Conservation (phyloP, 2,888 invertebrate species). For the Stenodera caucasica region DNA sequence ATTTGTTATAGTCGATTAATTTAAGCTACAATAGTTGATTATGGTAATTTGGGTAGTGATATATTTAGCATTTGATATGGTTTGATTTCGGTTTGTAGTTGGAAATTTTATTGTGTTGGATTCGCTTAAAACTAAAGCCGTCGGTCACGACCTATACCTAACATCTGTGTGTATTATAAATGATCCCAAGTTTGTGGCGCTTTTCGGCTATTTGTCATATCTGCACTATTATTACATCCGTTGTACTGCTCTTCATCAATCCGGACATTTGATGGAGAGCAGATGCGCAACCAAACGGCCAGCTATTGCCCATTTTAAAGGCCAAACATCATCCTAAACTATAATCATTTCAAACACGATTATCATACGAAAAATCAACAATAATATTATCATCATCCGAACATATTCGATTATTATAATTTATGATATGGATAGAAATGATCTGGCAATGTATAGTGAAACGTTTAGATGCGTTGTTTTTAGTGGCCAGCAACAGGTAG, state of each 20-base stretch:
- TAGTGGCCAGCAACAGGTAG: conserved; percentile 49
- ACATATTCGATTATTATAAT: conserved; percentile 21
- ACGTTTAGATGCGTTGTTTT: conserved; percentile 44
- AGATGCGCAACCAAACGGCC: conserved; percentile 29
- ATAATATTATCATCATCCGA: no score
- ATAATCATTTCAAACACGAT: no score
- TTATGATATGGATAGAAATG: conserved; percentile 31
- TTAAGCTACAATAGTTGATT: background rate
- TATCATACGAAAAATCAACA: no score
- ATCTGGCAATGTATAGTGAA: conserved; percentile 36
- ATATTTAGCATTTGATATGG: conserved; percentile 21
- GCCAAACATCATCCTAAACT: conserved; percentile 17
- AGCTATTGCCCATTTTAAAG: conserved; percentile 17
- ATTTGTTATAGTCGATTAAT: background rate
- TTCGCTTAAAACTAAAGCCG: conserved; percentile 32
- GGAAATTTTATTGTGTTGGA: conserved; percentile 1
- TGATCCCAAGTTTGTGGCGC: conserved; percentile 57
- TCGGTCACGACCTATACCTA: conserved; percentile 50
- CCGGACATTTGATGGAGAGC: conserved; percentile 44
- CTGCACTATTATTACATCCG: conserved; percentile 56
- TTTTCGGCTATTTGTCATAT: conserved; percentile 57
- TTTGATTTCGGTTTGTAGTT: conserved; percentile 18
- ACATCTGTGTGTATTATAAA: conserved; percentile 58
- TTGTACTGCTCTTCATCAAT: conserved; percentile 48
- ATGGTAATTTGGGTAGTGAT: no score